Base-by-base conservation (phyloP, 1,140 invertebrate genomes). In the Trinorchestia longiramus region DNA sequence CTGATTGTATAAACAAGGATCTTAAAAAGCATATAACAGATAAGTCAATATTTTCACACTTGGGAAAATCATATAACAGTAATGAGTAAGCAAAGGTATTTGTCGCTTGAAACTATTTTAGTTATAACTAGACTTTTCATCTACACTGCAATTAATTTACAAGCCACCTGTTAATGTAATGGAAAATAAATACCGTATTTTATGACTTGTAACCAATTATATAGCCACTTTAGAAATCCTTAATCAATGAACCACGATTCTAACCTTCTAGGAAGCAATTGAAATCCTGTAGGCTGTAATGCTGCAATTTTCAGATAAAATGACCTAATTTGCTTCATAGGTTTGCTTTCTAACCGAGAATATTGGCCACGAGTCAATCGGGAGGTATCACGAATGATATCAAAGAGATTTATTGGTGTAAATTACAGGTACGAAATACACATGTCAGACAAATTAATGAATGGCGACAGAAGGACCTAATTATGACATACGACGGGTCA, bases 361-460 rank as follows among this genome's bases (percentile, higher is more conserved):
- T 94, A 94, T 44, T 47, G 92, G 3, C 43, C 44, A n/a, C 43
- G 40, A 45, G 92, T 77, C 15, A 77, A 94, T 94, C 92, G 92
- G 43, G 15, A 94, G 47, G 43, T 47, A 45, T 94, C 36, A 94
- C 43, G 92, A 94, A 94, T 45, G 92, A 94, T 45, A 94, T 94
- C 92, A 45, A 94, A 45, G 92, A 94, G 92, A 94, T 94, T 94
- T 94, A 94, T 94, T 94, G 92, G 92, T 94, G 92, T 94, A 94
- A 94, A 94, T 94, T 94, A 44, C 92, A 94, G 92, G 92, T 45
- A 94, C 43, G 92, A 94, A 94, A 94, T 94, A 94, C 92, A 45
- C 92, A 94, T 45, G 43, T 94, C 92, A 94, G 92, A 36, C 6
- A 42, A 94, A 94, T 94, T 94, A 47, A 94, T 43, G 92, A 36